phyloP scores from a whole-genome alignment of 2,113 vertebrate species.

The Microcebus tavaratra region DNA sequence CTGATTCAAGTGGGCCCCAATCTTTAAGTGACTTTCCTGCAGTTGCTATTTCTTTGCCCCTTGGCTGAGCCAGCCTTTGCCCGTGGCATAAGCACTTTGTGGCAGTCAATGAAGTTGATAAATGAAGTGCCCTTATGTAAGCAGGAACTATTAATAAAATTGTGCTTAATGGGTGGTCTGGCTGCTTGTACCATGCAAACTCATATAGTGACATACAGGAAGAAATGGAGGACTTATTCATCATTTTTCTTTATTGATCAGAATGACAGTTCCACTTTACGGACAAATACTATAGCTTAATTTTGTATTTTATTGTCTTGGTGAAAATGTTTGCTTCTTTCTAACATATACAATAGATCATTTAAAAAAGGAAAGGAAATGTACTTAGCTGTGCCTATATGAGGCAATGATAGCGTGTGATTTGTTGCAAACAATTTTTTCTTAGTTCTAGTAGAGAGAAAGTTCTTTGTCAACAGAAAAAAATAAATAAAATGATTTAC shows the following conservation, averaged over 20 bases:
- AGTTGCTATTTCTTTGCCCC: slow-evolving; percentile 70
- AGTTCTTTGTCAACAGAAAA: background rate
- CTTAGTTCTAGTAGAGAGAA: background rate
- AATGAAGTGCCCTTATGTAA: slow-evolving; percentile 75
- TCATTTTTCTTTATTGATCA: slow-evolving; percentile 57
- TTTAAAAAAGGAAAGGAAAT: slow-evolving; percentile 1
- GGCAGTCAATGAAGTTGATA: slow-evolving; percentile 78
- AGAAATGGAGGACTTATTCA: slow-evolving; percentile 55
- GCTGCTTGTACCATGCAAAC: slow-evolving; percentile 23
- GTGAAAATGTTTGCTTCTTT: slow-evolving; percentile 57
- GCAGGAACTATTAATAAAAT: slow-evolving; percentile 80
- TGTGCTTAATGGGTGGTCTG: slow-evolving; percentile 66
- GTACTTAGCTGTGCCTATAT: background rate
- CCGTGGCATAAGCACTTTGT: slow-evolving; percentile 73
- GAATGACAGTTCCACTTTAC: slow-evolving; percentile 15
- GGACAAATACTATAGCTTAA: slow-evolving; percentile 4
- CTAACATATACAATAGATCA: slow-evolving; percentile 25
- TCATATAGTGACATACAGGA: slow-evolving; percentile 45
- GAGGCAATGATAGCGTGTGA: background rate
- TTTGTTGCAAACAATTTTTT: slow-evolving; percentile 10
- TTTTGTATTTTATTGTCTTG: slow-evolving; percentile 20
- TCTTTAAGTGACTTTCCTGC: slow-evolving; percentile 8
- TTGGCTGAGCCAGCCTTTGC: slow-evolving; percentile 74
- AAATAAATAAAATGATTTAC: background rate
- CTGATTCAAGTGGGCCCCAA: slow-evolving; percentile 52